Base-by-base conservation (phyloP, 2,888 invertebrate genomes). In the Acholoe squamosa region DNA sequence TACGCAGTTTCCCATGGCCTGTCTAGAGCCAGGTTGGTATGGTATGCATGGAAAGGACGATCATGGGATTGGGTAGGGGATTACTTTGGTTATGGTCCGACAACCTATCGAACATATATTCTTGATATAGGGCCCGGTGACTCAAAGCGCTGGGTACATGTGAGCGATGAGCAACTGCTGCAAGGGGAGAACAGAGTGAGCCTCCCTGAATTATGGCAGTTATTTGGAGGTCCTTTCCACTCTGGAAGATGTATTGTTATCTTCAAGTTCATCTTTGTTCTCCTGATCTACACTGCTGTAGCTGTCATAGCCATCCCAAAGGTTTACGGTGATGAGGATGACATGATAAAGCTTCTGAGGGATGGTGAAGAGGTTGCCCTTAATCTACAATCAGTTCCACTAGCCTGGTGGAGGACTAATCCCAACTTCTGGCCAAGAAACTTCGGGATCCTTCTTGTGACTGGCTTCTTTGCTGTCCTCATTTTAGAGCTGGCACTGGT, bases 121-220 rank as follows among this genome's bases (percentile, higher is more conserved):
- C 52, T 86, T 19, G 54, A 86, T 56, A 86, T 86, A 25, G 86
- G 86, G 5, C 86, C 86, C n/a, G 52, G 25, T 16, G 28, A 86
- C 56, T 52, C 86, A 10, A 86, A 86, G 54, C 86, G 86, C 33
- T 86, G 86, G 86, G 86, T 86, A 54, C 86, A 86, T 54, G 71
- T 89, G 10, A 89, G 89, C 67, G 89, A 89, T 71, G 89, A 89
- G 33, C 1, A 61, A 14, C 89, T 89, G 1, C 25, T 71, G 22
- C 34, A 25, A 43, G 56, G 43, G 25, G 71, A 67, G 25, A 56
- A 56, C 25, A 16, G 22, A 12, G 89, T 89, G 5, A 67, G 54
- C 22, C 19, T 89, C 19, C 61, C 61, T 34, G 89, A 89, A 31
- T 19, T 89, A 7, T 56, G 89, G 89, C 71, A 61, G 34, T 22